These are phyloP conservation scores for Chloroceryle inda DNA, from an alignment of 2,797 vertebrate species.

Conservation along the genomic window DNA sequence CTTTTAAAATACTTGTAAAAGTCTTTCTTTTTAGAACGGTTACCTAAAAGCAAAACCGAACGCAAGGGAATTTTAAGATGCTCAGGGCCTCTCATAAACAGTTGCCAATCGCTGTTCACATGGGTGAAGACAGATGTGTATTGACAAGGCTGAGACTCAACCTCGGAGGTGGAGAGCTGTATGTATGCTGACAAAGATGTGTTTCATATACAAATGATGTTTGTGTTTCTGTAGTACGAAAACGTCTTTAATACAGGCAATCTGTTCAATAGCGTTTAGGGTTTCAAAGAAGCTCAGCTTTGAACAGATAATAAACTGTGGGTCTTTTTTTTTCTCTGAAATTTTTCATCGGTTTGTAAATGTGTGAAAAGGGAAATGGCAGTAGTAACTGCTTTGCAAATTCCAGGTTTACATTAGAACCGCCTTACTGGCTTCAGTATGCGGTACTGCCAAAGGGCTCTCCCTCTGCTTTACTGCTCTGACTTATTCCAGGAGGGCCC, in stretches of 20 bases:
- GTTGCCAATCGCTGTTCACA: conserved; percentile 29
- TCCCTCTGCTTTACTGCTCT: not conserved
- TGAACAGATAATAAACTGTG: conserved; percentile 9
- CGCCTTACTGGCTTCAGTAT: not conserved
- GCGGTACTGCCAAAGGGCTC: not conserved
- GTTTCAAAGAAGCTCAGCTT: conserved; percentile 8
- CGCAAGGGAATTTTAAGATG: not conserved
- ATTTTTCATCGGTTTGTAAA: not conserved
- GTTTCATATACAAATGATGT: conserved; percentile 14
- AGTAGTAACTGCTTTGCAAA: not conserved
- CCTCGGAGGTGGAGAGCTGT: not conserved
- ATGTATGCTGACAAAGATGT: not conserved
- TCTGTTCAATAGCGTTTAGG: conserved; percentile 1
- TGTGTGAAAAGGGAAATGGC: conserved; percentile 4
- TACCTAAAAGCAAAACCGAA: not conserved
- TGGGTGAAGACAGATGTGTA: conserved; percentile 17
- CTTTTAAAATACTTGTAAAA: conserved; percentile 23
- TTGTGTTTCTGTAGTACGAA: conserved; percentile 3
- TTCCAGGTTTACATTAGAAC: not conserved
- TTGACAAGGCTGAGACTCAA: conserved; percentile 9
- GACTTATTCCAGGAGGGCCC: not conserved
- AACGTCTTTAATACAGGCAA: not conserved
- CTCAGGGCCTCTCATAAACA: not conserved
- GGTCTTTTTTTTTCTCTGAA: not conserved
- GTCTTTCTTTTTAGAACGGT: not conserved